Base-by-base conservation (phyloP, 2,888 invertebrate species). In the Drosophila paramelanica region DNA sequence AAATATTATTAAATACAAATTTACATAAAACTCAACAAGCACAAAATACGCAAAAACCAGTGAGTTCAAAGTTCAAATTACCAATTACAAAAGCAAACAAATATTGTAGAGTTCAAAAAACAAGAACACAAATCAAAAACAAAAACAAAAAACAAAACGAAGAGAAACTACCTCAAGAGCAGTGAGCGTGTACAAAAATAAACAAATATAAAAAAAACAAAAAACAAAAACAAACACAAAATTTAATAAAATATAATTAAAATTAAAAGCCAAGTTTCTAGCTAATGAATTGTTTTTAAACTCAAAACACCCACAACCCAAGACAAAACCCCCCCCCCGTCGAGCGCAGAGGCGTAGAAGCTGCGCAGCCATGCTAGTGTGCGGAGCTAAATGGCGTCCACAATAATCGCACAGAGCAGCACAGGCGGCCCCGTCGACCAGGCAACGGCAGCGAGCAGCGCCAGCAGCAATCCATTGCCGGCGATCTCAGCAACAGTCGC, bases 331-430 rank as follows among this genome's bases (percentile, higher is more conserved):
- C 23, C 8, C 23, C 14, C 8, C 17, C 20, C 27, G 17, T 38
- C 57, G 58, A 75, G 72, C 73, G 67, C 75, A 72, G 68, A 59
- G 39, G 41, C 41, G 17, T 23, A 31, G 49, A 14, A 82, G 67
- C 83, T 76, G 80, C 82, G 73, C 87, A 90, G 91, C 90, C 92
- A 91, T 91, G 91, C 90, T 74, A 90, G 75, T 74, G 81, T 80
- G 61, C 65, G 89, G 71, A 75, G 81, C 85, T 92, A 91, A 90
- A 92, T 92, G 92, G 91, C 92, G 88, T 92, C 91, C 73, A 85
- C 92, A 90, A 90, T 92, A 90, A 92, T 92, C 90, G 91, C 92
- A 81, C 91, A 92, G 85, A 89, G 90, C 80, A 89, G 92, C 83
- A 78, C 70, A 49, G 91, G 89, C 83, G 90, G 90, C 77, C 87